Conservation (phyloP, 2,113 vertebrate species). For the Cariama cristata region DNA sequence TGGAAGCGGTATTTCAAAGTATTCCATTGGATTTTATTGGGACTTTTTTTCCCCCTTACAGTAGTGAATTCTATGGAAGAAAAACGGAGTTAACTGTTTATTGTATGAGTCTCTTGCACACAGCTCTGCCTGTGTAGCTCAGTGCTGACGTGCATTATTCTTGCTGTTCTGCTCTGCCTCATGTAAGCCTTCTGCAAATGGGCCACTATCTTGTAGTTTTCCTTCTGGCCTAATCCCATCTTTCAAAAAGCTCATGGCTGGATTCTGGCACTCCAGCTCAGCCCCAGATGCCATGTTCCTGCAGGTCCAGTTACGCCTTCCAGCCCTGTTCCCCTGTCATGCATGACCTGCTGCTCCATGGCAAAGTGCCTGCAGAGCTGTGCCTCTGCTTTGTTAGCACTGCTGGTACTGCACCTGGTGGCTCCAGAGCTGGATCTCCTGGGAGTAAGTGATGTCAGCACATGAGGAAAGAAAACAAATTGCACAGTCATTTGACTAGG, state of each 20-base stretch:
- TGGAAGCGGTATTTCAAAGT: background rate
- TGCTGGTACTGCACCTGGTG: background rate
- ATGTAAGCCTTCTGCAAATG: background rate
- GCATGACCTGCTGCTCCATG: background rate
- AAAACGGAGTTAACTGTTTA: background rate
- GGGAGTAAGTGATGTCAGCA: background rate
- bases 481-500: background rate
- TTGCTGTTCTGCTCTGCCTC: background rate
- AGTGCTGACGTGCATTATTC: accelerated
- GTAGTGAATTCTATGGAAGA: background rate
- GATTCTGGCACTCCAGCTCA: background rate
- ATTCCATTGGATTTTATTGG: background rate
- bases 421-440: background rate
- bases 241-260: background rate
- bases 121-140: background rate
- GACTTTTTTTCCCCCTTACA: accelerated
- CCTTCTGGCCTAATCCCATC: background rate
- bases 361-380: background rate
- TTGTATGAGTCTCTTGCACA: background rate
- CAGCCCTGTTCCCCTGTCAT: background rate
- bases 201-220: background rate
- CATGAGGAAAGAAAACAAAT: background rate
- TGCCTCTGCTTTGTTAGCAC: background rate
- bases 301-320: background rate
- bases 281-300: background rate